Evolutionary conservation across 2,113 vertebrate genomes (phyloP), one percentile per base, ranked within the genome.

Genomic region (Sakesphorus luctuosus): DNA sequence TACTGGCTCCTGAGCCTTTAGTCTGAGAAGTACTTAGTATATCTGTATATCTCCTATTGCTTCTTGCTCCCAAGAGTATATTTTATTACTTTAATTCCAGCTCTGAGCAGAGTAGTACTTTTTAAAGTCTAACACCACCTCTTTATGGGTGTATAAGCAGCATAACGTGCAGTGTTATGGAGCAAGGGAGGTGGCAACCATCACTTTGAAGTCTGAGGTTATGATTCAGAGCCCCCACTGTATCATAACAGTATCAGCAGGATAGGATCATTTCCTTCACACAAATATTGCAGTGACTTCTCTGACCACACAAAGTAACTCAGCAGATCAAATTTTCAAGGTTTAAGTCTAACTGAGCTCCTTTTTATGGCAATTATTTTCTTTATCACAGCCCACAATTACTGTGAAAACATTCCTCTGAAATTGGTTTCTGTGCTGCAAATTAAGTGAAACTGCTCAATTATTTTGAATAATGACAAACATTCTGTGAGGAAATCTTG

Each of bases 391-490:
- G 63, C 43, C 24, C 55, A 83, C 11, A 80, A 40, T 65, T 95
- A 58, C 55, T 49, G 10, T 44, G 71, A 94, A 84, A 95, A 89
- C 20, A 31, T 89, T 94, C 49, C 87, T 92, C 75, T 92, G 82
- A 96, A 96, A 96, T 94, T 93, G 40, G 15, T 78, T 90, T 89
- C 72, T 86, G 66, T 80, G 68, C 31, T 76, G 66, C 23, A 81
- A 88, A 84, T 75, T 81, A 92, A 68, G 15, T 3, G 4, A 96
- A 91, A 82, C 59, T 65, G 29, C 65, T 78, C 72, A 74, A 68
- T 90, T 93, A 62, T 85, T 96, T 71, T 96, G 61, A 90, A 76
- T 72, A 87, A 90, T 5, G 35, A 76, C 33, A 38, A 84, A 28
- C 14, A 38, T 33, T 86, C 91, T 59, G 80, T 59, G 4, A 69